Evolutionary conservation across 1,140 invertebrate species (phyloP).

Genomic region (Micrasema minimum): DNA sequence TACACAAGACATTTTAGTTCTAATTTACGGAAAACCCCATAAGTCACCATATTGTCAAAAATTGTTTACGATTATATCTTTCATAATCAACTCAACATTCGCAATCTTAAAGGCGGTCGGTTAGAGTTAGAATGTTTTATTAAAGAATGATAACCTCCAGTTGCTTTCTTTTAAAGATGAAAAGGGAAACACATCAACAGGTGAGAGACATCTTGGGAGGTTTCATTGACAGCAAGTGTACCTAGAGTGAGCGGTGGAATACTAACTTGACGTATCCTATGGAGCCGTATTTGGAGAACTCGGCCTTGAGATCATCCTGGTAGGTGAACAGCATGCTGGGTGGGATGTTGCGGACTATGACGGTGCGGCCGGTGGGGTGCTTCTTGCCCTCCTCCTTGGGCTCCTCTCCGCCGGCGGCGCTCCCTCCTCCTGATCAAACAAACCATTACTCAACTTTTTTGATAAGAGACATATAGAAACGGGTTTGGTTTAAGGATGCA

Average conservation of each 20-base stretch:
- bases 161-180: too few species aligned
- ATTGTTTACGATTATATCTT: neutral
- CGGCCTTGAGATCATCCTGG: conserved; percentile 24
- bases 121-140: too few species aligned
- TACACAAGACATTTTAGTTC: neutral
- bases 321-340: conserved; percentile 29
- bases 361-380: conserved; percentile 40
- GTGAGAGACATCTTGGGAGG: too few species aligned
- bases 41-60: neutral
- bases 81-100: neutral
- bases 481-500: too few species aligned
- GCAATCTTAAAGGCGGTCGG: neutral
- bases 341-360: conserved; percentile 39
- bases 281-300: conserved; percentile 39
- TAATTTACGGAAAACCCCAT: neutral
- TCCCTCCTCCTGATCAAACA: neutral
- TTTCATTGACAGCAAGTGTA: too few species aligned
- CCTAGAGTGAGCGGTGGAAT: neutral
- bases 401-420: neutral
- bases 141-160: too few species aligned
- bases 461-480: too few species aligned
- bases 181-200: neutral
- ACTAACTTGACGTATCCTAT: conserved; percentile 44
- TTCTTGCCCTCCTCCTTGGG: conserved; percentile 27
- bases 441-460: too few species aligned